Evolutionary conservation across 2,113 vertebrate genomes (phyloP).

Genomic region (Sarotherodon lohbergeri): DNA sequence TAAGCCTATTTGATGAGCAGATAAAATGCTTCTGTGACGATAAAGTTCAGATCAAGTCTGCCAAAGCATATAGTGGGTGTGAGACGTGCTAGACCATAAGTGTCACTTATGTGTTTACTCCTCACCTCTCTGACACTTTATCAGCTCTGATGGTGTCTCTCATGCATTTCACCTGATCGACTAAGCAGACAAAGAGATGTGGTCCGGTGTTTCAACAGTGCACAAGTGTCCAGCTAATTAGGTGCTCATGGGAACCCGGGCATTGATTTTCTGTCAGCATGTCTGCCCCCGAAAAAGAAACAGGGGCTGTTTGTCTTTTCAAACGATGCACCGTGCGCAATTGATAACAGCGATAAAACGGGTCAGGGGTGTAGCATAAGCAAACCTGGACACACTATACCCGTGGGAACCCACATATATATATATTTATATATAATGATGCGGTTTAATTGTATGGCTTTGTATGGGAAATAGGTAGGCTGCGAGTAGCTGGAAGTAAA

Average conservation of each 20-base stretch:
- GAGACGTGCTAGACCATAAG: conserved; percentile 40
- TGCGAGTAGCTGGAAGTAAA: conserved; percentile 25
- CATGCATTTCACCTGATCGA: conserved; percentile 70
- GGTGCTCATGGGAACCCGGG: conserved; percentile 73
- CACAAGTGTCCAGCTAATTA: conserved; percentile 82
- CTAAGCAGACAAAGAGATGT: conserved; percentile 70
- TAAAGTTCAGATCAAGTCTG: conserved; percentile 48
- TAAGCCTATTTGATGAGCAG: neutral
- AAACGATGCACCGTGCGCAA: conserved; percentile 69
- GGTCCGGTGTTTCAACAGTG: conserved; percentile 64
- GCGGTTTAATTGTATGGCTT: conserved; percentile 55
- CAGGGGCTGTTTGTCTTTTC: conserved; percentile 70
- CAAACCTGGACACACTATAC: conserved; percentile 53
- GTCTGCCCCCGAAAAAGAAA: conserved; percentile 37
- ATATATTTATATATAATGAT: conserved; percentile 33
- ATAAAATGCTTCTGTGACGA: neutral
- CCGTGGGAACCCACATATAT: conserved; percentile 58
- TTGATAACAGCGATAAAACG: conserved; percentile 75
- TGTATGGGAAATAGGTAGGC: conserved; percentile 35
- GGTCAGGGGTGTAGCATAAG: conserved; percentile 61
- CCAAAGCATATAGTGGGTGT: conserved; percentile 37
- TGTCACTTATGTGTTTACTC: conserved; percentile 63
- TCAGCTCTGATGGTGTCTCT: conserved; percentile 62
- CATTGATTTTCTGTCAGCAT: conserved; percentile 83
- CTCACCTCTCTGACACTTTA: conserved; percentile 65